Conservation (phyloP, 1,140 invertebrate genomes). For the Proales similis region DNA sequence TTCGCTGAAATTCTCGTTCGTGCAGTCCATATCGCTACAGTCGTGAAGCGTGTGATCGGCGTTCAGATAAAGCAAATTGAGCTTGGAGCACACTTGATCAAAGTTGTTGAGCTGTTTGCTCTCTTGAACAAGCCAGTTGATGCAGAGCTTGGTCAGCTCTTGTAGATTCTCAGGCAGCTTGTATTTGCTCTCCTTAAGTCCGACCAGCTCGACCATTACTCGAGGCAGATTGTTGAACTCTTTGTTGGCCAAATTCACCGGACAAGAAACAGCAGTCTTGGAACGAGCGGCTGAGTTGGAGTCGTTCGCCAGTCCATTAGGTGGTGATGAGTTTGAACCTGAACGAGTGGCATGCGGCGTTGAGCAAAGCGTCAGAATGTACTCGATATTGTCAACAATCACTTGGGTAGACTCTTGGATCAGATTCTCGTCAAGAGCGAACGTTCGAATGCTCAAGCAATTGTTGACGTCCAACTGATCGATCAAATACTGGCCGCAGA, state of each 20-base stretch:
- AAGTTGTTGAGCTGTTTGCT: neutral
- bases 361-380: too few relatives aligned
- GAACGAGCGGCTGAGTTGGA: too few relatives aligned
- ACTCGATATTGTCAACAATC: slow-evolving; percentile 28
- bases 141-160: slow-evolving; percentile 16
- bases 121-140: slow-evolving; percentile 30
- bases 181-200: slow-evolving; percentile 1
- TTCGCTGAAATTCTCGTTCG: slow-evolving; percentile 6
- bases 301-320: too few relatives aligned
- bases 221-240: slow-evolving; percentile 33
- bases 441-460: slow-evolving; percentile 27
- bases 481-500: slow-evolving; percentile 21
- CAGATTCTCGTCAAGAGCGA: slow-evolving; percentile 10
- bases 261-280: too few relatives aligned
- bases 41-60: slow-evolving; percentile 27
- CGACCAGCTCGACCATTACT: slow-evolving; percentile 15
- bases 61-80: slow-evolving; percentile 30
- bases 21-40: slow-evolving; percentile 25
- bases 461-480: slow-evolving; percentile 6
- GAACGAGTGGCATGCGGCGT: too few relatives aligned
- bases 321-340: too few relatives aligned
- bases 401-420: slow-evolving; percentile 32
- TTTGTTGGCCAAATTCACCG: slow-evolving; percentile 35
- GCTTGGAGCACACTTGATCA: slow-evolving; percentile 8
- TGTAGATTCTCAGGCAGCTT: slow-evolving; percentile 34